These are phyloP conservation scores for Ammodytes marinus DNA, from an alignment of 2,113 vertebrate genomes.

Conservation along the genomic window DNA sequence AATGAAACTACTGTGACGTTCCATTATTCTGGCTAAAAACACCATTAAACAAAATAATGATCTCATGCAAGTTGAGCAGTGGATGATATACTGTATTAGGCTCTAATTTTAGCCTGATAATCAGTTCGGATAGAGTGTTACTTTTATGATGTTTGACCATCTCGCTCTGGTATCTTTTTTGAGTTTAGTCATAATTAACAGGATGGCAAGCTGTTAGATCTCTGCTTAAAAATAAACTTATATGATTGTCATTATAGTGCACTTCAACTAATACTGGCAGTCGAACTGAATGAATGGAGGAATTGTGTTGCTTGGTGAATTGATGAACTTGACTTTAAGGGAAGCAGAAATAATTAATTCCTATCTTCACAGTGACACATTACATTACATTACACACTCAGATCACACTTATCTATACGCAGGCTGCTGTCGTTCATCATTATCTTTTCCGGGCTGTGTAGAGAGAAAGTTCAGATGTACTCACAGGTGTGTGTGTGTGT, in stretches of 20 bases:
- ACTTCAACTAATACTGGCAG: conserved; percentile 3
- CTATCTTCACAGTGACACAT: conserved; percentile 32
- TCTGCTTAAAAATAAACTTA: conserved; percentile 20
- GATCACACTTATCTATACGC: conserved; percentile 27
- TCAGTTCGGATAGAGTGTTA: conserved; percentile 39
- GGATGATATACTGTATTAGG: conserved; percentile 12
- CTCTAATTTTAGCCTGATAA: conserved; percentile 35
- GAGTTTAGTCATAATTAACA: conserved; percentile 30
- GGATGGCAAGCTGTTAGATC: conserved; percentile 4
- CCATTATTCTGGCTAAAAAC: conserved; percentile 3
- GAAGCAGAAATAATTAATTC: conserved; percentile 15
- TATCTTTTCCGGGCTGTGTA: conserved; percentile 27
- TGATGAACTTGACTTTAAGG: conserved; percentile 21
- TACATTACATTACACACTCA: conserved; percentile 4
- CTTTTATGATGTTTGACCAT: conserved; percentile 43
- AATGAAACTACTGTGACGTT: conserved; percentile 1
- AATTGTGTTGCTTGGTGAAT: neutral
- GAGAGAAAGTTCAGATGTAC: conserved; percentile 35
- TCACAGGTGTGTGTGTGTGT: conserved; percentile 30
- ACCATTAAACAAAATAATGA: conserved; percentile 4
- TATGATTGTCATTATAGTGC: conserved; percentile 12
- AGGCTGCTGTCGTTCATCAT: conserved; percentile 18
- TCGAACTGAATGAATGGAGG: conserved; percentile 4
- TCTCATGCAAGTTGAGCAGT: conserved; percentile 30
- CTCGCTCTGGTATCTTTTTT: conserved; percentile 21